These are phyloP conservation scores for Apotomis betuletana DNA, from an alignment of 2,888 invertebrate species.

Conservation along the genomic window DNA sequence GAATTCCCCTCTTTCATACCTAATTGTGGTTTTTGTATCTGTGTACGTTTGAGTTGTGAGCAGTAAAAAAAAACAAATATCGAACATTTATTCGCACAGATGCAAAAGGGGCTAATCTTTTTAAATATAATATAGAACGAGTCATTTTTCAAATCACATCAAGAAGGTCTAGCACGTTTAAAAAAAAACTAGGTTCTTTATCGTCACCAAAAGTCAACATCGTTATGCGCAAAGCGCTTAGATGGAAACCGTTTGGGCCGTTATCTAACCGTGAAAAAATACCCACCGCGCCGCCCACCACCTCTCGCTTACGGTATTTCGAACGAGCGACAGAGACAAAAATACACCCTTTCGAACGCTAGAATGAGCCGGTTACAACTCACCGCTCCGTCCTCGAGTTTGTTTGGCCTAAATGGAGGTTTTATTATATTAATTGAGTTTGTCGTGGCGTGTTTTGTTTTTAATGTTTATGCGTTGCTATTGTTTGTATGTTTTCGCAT, in stretches of 20 bases:
- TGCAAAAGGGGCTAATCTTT: too few relatives aligned
- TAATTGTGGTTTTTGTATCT: too few relatives aligned
- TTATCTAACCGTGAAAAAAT: constrained; percentile 81
- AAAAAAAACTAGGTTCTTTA: constrained; percentile 44
- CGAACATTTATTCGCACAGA: too few relatives aligned
- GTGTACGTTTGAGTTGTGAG: too few relatives aligned
- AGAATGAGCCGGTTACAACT: constrained; percentile 60
- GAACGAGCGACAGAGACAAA: constrained; percentile 68
- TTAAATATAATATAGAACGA: background rate
- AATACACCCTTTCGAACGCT: constrained; percentile 49
- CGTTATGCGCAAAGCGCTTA: constrained; percentile 64
- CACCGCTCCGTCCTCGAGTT: constrained; percentile 54
- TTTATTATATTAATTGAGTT: constrained; percentile 70
- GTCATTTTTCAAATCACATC: constrained; percentile 4
- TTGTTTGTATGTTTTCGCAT: constrained; percentile 37
- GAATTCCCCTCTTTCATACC: too few relatives aligned
- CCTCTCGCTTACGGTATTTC: constrained; percentile 79
- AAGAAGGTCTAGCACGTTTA: constrained; percentile 32
- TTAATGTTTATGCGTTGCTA: constrained; percentile 45
- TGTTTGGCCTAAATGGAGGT: constrained; percentile 69
- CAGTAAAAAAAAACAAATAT: too few relatives aligned
- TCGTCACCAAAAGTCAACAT: constrained; percentile 65
- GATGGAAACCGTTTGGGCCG: constrained; percentile 69
- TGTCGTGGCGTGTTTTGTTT: constrained; percentile 58
- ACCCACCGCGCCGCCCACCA: constrained; percentile 68